Evolutionary conservation across 2,888 invertebrate species (phyloP).

Genomic region (Lampropteryx suffumata): DNA sequence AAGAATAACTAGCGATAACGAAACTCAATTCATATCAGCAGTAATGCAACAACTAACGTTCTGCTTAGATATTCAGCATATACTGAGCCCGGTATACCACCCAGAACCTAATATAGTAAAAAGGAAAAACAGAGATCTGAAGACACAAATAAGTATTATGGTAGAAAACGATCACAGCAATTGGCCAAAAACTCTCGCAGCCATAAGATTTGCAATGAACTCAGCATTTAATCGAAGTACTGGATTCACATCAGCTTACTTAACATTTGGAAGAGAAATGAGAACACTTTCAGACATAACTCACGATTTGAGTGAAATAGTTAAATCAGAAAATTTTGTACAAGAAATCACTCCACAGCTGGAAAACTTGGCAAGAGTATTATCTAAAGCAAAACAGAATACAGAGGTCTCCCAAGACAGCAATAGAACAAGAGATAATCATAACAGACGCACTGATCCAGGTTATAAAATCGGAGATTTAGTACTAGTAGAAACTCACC

Average conservation of each 20-base stretch:
- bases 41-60: not conserved
- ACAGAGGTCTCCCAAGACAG: too few relatives aligned
- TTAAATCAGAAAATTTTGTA: not conserved
- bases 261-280: not conserved
- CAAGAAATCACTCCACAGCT: not conserved
- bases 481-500: too few relatives aligned
- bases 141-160: not conserved
- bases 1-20: not conserved
- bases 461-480: too few relatives aligned
- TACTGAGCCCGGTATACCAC: not conserved
- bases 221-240: not conserved
- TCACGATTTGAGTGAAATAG: not conserved
- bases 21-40: not conserved
- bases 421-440: not conserved
- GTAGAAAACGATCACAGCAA: not conserved
- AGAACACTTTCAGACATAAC: not conserved
- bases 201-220: not conserved
- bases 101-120: not conserved
- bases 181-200: not conserved
- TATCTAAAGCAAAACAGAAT: not conserved
- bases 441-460: not conserved
- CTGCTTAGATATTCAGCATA: not conserved
- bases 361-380: not conserved
- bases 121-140: not conserved
- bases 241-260: not conserved